Conservation (phyloP, 1,140 invertebrate species). For the Camponotus pennsylvanicus region DNA sequence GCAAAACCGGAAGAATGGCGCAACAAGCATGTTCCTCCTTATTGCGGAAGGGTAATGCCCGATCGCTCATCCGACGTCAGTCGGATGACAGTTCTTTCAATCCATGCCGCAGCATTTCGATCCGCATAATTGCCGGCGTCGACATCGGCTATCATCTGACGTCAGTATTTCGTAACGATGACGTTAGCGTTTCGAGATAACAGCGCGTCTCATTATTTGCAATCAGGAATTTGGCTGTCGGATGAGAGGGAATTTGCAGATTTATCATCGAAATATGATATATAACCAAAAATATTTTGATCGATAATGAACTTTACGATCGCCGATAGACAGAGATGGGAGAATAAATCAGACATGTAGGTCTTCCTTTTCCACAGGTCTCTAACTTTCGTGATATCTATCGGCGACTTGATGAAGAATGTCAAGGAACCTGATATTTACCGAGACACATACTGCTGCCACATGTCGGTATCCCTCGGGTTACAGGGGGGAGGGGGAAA, state of each 20-base stretch:
- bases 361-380: background rate
- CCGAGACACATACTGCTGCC: constrained; percentile 59
- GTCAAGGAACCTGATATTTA: constrained; percentile 7
- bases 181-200: constrained; percentile 26
- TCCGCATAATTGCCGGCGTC: constrained; percentile 42
- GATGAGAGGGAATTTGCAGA: too few relatives aligned
- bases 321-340: constrained; percentile 9
- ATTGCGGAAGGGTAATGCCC: constrained; percentile 63
- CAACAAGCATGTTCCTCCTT: constrained; percentile 60
- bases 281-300: constrained; percentile 9
- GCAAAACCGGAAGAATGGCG: constrained; percentile 62
- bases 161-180: constrained; percentile 22
- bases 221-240: too few relatives aligned
- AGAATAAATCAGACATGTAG: constrained; percentile 17
- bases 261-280: background rate
- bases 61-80: constrained; percentile 48
- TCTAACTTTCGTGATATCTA: constrained; percentile 13
- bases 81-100: constrained; percentile 56
- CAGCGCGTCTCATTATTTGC: background rate
- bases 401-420: background rate
- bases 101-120: constrained; percentile 12
- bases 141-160: constrained; percentile 33
- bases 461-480: constrained; percentile 33
- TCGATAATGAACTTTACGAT: background rate
- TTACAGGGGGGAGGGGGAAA: too few relatives aligned